Evolutionary conservation across 2,113 vertebrate genomes (phyloP), one percentile per base, ranked within the genome.

Genomic region (Calypte anna): DNA sequence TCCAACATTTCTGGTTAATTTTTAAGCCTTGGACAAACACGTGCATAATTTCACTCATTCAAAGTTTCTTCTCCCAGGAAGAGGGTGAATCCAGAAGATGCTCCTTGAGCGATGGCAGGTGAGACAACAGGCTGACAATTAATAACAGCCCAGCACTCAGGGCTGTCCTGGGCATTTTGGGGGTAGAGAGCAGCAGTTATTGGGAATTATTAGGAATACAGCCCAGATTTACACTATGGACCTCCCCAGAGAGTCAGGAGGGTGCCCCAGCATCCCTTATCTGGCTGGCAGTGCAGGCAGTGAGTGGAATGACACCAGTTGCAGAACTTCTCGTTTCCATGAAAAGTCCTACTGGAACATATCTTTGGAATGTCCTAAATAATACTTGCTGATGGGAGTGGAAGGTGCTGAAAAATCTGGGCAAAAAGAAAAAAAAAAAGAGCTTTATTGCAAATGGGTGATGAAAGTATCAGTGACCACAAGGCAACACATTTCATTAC

Each of bases 401-500:
- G 55, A 92, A 91, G 61, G 48, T 68, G 75, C 87, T 92, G 83
- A 91, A 68, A 70, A 83, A 90, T 64, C 31, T 0, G 0, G 40
- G n/a, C 6, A 3, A 5, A 66, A 75, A 27, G 24, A 51, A 51
- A 51, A 51, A 23, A 51, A 24, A 20, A n/a, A 43, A 9, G 9
- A 78, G 25, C 59, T 67, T 82, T 77, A 77, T 57, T 91, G 61
- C 82, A 75, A 83, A 50, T n/a, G 68, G 53, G 54, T 88, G 95
- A 88, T 93, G 87, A 91, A 94, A 76, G 90, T 75, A 69, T 61
- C 57, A 38, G 67, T 90, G 96, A 83, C 87, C 95, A 88, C 91
- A 91, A 93, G 91, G 82, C 79, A 90, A 31, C 21, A 38, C 1
- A 0, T 48, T 55, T 74, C 86, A 78, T 69, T n/a, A 10, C 54